Evolutionary conservation across 2,888 invertebrate genomes (phyloP).

Genomic region (Rhodophaea formosa): DNA sequence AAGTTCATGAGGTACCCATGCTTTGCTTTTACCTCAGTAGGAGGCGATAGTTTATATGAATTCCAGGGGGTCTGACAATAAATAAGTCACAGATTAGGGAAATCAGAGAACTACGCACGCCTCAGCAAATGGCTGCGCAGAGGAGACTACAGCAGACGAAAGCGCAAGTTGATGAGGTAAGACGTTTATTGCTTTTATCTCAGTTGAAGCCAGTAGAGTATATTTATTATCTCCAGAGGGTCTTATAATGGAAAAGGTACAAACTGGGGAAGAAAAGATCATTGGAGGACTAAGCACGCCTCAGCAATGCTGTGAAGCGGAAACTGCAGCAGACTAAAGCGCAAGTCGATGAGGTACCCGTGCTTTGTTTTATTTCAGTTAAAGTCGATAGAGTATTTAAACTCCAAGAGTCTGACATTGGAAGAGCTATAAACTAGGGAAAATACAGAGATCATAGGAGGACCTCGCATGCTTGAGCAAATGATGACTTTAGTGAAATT

Average conservation of each 20-base stretch:
- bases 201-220: too few relatives aligned
- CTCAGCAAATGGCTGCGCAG: slow-evolving; percentile 91
- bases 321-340: slow-evolving; percentile 91
- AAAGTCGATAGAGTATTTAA: too few relatives aligned
- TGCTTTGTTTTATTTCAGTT: too few relatives aligned
- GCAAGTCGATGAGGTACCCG: slow-evolving; percentile 92
- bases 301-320: slow-evolving; percentile 90
- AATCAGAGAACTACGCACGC: slow-evolving; percentile 92
- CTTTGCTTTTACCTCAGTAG: too few relatives aligned
- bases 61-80: slow-evolving; percentile 82
- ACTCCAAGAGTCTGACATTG: slow-evolving; percentile 81
- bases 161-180: slow-evolving; percentile 90
- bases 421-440: slow-evolving; percentile 82
- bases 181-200: too few relatives aligned
- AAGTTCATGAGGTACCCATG: slow-evolving; percentile 86
- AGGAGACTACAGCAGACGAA: slow-evolving; percentile 90
- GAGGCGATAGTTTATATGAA: too few relatives aligned
- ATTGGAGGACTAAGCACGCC: slow-evolving; percentile 93
- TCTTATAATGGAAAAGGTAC: slow-evolving; percentile 84
- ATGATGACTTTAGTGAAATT: too few relatives aligned
- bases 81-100: slow-evolving; percentile 82
- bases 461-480: slow-evolving; percentile 90
- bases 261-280: slow-evolving; percentile 79
- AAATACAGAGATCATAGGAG: slow-evolving; percentile 87
- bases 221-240: slow-evolving; percentile 81